A percentile compares a stretch with the other conserved stretches of the same genome.
Conservation (phyloP, 2,113 vertebrate species). For the Otolemur garnettii region DNA sequence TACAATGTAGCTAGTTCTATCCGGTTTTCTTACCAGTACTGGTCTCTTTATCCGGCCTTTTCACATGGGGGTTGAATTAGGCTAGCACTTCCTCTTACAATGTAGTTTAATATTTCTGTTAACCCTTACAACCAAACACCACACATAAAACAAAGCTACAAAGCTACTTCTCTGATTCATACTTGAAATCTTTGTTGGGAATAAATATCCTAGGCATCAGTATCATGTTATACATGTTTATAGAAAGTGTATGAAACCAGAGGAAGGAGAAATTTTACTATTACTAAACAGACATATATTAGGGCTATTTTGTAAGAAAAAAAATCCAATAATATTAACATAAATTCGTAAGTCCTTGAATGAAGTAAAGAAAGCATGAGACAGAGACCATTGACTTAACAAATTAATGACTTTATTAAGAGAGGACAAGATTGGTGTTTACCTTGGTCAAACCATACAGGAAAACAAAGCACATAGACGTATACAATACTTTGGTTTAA, state of each 20-base stretch:
- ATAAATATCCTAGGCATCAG: not conserved
- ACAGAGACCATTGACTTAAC: conserved; percentile 74
- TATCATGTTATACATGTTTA: not conserved
- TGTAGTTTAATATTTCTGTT: no score
- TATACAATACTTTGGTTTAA: conserved; percentile 88
- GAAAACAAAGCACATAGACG: conserved; percentile 83
- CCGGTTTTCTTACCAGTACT: no score
- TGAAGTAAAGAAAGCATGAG: conserved; percentile 33
- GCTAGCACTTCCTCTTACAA: no score
- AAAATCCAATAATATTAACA: not conserved
- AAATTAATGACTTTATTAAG: conserved; percentile 88
- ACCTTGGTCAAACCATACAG: conserved; percentile 82
- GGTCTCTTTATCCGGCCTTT: no score
- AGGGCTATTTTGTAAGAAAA: not conserved
- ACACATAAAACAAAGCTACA: not conserved
- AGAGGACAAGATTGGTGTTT: conserved; percentile 82
- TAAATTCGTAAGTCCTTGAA: conserved; percentile 44
- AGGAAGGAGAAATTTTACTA: not conserved
- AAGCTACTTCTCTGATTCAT: not conserved
- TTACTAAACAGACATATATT: not conserved
- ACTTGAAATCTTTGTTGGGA: not conserved
- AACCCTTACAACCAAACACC: not conserved
- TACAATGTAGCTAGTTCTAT: no score
- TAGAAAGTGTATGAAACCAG: not conserved
- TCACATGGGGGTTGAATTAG: no score